phyloP scores from a whole-genome alignment of 2,888 invertebrate genomes.

The Ethmia dodecea region DNA sequence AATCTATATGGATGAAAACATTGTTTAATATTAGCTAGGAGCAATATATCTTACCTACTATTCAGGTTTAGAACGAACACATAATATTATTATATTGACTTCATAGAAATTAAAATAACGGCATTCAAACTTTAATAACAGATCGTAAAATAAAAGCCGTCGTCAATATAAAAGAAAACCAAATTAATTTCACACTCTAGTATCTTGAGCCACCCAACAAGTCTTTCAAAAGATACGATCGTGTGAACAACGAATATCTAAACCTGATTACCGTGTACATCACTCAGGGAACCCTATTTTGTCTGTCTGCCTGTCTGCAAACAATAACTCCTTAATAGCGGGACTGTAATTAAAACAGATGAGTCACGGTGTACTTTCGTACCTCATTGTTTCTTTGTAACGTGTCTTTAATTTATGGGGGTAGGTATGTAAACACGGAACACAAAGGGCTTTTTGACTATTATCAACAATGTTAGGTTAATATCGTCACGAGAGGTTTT shows the following conservation, averaged over 20 bases:
- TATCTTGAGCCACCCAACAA: too few species aligned
- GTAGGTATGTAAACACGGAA: conserved; percentile 16
- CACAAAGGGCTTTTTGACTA: conserved; percentile 20
- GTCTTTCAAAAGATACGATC: not conserved
- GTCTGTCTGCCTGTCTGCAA: conserved; percentile 12
- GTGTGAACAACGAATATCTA: not conserved
- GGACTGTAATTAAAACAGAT: conserved; percentile 34
- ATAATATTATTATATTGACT: too few species aligned
- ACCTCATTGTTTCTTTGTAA: conserved; percentile 33
- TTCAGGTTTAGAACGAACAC: too few species aligned
- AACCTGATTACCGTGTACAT: not conserved
- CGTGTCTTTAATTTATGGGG: conserved; percentile 16
- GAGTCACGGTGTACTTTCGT: conserved; percentile 31
- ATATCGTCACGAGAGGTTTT: too few species aligned
- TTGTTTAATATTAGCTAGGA: too few species aligned
- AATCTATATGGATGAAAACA: too few species aligned
- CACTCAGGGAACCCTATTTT: conserved; percentile 7
- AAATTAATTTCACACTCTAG: too few species aligned
- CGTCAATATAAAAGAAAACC: too few species aligned
- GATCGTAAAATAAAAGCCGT: too few species aligned
- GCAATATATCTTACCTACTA: too few species aligned
- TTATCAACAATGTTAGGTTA: not conserved
- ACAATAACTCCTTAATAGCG: conserved; percentile 31
- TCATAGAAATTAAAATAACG: too few species aligned
- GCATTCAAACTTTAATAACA: too few species aligned